These are phyloP conservation scores for Odontesthes bonariensis DNA, from an alignment of 2,113 vertebrate species.

Conservation along the genomic window DNA sequence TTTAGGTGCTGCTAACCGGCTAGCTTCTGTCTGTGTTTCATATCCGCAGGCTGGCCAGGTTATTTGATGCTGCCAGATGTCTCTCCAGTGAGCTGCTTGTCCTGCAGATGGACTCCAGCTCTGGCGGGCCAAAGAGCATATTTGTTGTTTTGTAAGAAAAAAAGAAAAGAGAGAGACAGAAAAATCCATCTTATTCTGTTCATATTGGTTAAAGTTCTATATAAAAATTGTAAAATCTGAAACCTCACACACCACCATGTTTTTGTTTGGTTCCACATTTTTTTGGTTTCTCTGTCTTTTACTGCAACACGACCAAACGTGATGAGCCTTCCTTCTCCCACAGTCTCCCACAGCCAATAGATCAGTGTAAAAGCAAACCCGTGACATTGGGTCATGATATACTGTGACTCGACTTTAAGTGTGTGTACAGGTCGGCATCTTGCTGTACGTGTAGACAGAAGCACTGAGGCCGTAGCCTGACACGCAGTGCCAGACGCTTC, in stretches of 20 bases:
- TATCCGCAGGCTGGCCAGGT: too few relatives aligned
- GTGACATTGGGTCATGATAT: constrained; percentile 68
- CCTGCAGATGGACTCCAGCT: too few relatives aligned
- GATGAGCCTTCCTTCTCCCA: constrained; percentile 64
- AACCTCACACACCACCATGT: neutral
- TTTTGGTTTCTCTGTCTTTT: constrained; percentile 1
- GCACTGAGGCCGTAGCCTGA: constrained; percentile 60
- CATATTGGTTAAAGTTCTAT: too few relatives aligned
- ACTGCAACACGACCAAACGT: constrained; percentile 37
- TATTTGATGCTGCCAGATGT: too few relatives aligned
- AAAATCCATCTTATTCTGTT: too few relatives aligned
- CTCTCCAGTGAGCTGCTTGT: too few relatives aligned
- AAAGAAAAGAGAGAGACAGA: too few relatives aligned
- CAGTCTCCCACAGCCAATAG: constrained; percentile 70
- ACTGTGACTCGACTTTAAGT: constrained; percentile 65
- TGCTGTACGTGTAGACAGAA: constrained; percentile 76
- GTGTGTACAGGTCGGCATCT: constrained; percentile 69
- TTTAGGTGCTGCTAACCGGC: too few relatives aligned
- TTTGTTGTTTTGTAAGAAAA: too few relatives aligned
- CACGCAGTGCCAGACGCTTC: constrained; percentile 79
- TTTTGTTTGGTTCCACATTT: neutral
- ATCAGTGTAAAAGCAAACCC: constrained; percentile 68
- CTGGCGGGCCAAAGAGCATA: too few relatives aligned
- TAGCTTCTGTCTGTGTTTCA: too few relatives aligned
- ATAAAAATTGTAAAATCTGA: neutral